Base-by-base conservation (phyloP, 1,140 invertebrate species). In the Sinonovacula constricta region DNA sequence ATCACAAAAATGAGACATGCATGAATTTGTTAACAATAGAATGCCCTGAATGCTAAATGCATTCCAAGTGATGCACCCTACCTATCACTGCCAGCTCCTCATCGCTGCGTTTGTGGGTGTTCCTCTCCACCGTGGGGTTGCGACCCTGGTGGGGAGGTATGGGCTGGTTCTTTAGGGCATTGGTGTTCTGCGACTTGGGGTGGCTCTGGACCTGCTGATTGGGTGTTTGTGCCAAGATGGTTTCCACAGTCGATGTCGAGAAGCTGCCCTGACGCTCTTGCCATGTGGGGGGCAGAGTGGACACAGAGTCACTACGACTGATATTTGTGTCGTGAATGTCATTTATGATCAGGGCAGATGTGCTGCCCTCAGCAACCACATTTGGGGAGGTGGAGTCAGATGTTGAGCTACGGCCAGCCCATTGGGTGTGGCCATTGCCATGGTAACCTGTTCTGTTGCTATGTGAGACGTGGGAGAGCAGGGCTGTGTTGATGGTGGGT, bases 111-210 rank as follows among this genome's bases (percentile, higher is more conserved):
- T 90, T 91, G 69, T 91, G 90, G 18, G 90, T 91, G 91, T 98
- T 98, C 1, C 96, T 92, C 87, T 97, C 96, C 84, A 96, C 93
- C 82, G 95, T 97, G 0, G 96, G 95, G 92, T 98, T 98, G 14
- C 96, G 92, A 3, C 96, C 96, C 88, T 97, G 96, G 89, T 96
- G 94, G 0, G 95, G 95, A 83, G 96, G 95, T 7, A 84, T 81
- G 28, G 67, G 65, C 39, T 87, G 88, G 39, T 87, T 86, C 69
- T 82, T 83, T 15, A 85, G 84, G 26, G 84, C 74, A 34, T 74
- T 86, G 5, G 89, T 66, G 54, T 89, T 89, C 49, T 82, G 85
- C 14, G 85, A 67, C 67, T 88, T 88, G 2, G 81, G 68, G 39
- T 76, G 72, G 45, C 81, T 75, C 0, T 22, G 63, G 3, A 74